These are phyloP conservation scores for Pyrrhura leucotis DNA, from an alignment of 2,797 vertebrate genomes.

Conservation along the genomic window DNA sequence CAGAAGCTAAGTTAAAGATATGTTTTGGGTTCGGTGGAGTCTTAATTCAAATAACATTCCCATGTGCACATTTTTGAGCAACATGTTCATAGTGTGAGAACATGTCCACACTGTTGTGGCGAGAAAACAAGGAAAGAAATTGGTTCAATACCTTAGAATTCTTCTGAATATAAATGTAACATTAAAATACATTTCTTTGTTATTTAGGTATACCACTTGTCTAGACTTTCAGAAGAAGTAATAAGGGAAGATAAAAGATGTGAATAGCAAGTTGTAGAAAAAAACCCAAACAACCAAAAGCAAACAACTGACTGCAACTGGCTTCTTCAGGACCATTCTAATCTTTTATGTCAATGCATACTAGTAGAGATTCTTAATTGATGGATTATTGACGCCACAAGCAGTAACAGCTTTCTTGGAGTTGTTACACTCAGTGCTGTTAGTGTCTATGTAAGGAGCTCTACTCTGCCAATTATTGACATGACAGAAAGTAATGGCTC, in stretches of 20 bases:
- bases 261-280: not conserved
- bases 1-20: not conserved
- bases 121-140: not conserved
- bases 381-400: constrained; percentile 64
- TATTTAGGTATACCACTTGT: not conserved
- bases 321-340: constrained; percentile 6
- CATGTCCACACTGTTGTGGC: not conserved
- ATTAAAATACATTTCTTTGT: not conserved
- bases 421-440: not conserved
- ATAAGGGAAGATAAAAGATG: not conserved
- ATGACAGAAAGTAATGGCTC: not conserved
- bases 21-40: not conserved
- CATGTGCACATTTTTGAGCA: not conserved
- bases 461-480: constrained; percentile 40
- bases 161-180: not conserved
- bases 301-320: not conserved
- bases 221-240: not conserved
- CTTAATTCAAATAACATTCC: not conserved
- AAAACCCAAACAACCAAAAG: not conserved
- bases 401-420: not conserved
- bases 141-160: not conserved
- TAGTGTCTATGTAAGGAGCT: not conserved
- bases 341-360: constrained; percentile 17
- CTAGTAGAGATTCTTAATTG: constrained; percentile 54
- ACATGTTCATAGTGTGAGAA: not conserved